A percentile compares a stretch with the other conserved stretches of the same genome.
These are phyloP conservation scores for Salvelinus fontinalis DNA, from an alignment of 2,113 vertebrate genomes.

Conservation along the genomic window DNA sequence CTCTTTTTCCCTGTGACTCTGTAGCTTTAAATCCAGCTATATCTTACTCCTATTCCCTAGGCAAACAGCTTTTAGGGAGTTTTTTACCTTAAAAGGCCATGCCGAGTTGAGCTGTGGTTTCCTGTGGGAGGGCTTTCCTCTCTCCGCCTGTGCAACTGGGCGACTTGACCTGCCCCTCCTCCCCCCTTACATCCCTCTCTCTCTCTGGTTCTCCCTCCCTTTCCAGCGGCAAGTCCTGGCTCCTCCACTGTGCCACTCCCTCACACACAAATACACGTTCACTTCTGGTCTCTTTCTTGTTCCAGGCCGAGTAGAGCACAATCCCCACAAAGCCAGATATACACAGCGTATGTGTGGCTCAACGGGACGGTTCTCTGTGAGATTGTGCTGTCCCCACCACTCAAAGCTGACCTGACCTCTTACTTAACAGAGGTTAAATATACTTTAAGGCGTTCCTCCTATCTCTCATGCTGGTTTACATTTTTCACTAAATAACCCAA, in stretches of 20 bases:
- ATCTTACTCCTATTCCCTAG: constrained; percentile 53
- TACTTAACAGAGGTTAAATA: constrained; percentile 9
- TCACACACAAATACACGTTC: constrained; percentile 20
- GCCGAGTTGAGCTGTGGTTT: constrained; percentile 59
- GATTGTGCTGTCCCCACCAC: not conserved
- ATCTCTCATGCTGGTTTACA: too few species aligned
- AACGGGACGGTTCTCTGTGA: not conserved
- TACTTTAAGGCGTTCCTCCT: not conserved
- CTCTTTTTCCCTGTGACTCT: constrained; percentile 15
- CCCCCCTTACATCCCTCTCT: constrained; percentile 12
- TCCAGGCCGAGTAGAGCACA: constrained; percentile 37
- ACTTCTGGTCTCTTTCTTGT: constrained; percentile 24
- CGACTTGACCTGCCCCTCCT: constrained; percentile 47
- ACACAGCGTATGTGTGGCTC: constrained; percentile 10
- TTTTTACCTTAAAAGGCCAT: constrained; percentile 77
- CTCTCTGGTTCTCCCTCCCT: not conserved
- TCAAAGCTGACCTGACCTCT: not conserved
- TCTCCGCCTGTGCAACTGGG: constrained; percentile 53
- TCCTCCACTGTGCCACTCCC: constrained; percentile 31
- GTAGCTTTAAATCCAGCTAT: constrained; percentile 58
- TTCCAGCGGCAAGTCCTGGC: constrained; percentile 3
- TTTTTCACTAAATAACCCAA: too few species aligned
- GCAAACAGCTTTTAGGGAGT: constrained; percentile 57
- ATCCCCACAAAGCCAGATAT: constrained; percentile 46
- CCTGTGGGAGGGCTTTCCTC: constrained; percentile 71